Percentiles rank a stretch among this genome's conserved stretches.
Evolutionary conservation across 2,888 invertebrate genomes (phyloP).

Genomic region (Linhomoeus sp.): DNA sequence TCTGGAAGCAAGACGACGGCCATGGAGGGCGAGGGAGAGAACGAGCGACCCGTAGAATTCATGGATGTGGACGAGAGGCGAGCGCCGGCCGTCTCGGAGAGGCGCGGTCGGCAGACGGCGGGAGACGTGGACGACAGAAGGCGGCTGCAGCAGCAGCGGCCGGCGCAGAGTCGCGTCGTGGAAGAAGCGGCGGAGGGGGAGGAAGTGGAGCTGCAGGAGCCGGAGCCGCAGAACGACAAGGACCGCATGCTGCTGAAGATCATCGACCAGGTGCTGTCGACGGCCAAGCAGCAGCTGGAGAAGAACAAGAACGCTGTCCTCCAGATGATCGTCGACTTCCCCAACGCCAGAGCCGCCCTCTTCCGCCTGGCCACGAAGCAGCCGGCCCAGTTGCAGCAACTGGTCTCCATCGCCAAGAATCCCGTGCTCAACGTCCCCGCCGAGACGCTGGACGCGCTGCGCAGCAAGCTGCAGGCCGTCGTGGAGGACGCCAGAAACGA

Average conservation of each 20-base stretch:
- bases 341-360: slow-evolving; percentile 1
- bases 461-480: neutral
- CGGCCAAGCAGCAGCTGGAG: neutral
- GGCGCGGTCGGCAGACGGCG: neutral
- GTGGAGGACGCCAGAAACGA: neutral
- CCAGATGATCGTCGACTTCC: neutral
- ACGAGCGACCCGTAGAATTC: neutral
- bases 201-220: neutral
- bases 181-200: no score
- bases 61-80: neutral
- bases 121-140: neutral
- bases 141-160: no score
- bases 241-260: neutral
- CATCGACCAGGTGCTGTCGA: neutral
- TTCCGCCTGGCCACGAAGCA: slow-evolving; percentile 3
- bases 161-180: no score
- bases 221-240: neutral
- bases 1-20: neutral
- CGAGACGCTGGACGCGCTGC: neutral
- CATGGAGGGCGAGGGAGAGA: neutral
- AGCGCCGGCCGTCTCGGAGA: neutral
- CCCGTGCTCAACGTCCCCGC: slow-evolving; percentile 2
- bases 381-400: slow-evolving; percentile 4
- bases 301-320: neutral
- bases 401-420: slow-evolving; percentile 3